Percentiles rank a stretch among this genome's conserved stretches.
phyloP scores from a whole-genome alignment of 2,888 invertebrate species.

The Opisthograptis luteolata region DNA sequence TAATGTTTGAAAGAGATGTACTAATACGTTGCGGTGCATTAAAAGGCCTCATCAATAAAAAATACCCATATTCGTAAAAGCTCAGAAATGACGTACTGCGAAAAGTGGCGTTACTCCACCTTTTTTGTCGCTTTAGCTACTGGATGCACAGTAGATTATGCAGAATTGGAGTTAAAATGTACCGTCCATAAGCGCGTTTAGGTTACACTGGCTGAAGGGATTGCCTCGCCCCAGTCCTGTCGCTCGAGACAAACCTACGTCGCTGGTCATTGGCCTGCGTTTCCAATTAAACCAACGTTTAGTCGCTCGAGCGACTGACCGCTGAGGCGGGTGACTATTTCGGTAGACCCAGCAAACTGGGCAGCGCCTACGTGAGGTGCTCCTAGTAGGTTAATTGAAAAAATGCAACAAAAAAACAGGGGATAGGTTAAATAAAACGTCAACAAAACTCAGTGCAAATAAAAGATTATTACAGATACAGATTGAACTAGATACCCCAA shows the following conservation, averaged over 20 bases:
- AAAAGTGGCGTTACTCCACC: too few relatives aligned
- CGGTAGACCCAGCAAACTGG: not conserved
- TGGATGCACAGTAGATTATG: not conserved
- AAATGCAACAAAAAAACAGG: not conserved
- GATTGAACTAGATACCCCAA: too few relatives aligned
- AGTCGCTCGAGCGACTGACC: not conserved
- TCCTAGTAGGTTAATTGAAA: not conserved
- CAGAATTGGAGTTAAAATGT: not conserved
- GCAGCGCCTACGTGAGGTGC: not conserved
- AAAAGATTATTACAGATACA: too few relatives aligned
- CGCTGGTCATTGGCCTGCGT: not conserved
- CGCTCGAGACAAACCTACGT: not conserved
- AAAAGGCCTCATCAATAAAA: too few relatives aligned
- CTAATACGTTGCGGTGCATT: too few relatives aligned
- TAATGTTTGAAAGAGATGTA: too few relatives aligned
- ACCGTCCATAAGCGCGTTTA: not conserved
- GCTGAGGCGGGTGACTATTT: not conserved
- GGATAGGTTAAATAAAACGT: not conserved
- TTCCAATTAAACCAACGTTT: not conserved
- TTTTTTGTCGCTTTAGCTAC: too few relatives aligned
- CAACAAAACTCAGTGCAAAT: slow-evolving; percentile 4
- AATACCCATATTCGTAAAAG: too few relatives aligned
- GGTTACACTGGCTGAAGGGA: not conserved
- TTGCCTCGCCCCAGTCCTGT: not conserved
- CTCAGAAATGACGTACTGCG: too few relatives aligned